These are phyloP conservation scores for Astyanax mexicanus DNA, from an alignment of 2,797 vertebrate species.

Conservation along the genomic window DNA sequence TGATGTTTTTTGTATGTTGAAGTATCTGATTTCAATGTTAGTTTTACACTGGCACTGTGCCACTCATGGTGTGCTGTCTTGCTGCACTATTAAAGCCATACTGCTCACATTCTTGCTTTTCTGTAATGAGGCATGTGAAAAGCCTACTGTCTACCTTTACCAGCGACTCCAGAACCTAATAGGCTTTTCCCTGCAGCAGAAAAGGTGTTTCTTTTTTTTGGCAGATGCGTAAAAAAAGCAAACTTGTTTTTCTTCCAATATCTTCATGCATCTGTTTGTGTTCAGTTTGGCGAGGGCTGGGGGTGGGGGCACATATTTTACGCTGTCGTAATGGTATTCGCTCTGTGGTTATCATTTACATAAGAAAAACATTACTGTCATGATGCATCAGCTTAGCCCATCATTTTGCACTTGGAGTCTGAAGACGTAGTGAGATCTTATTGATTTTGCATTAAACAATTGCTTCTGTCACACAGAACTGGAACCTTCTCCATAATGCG, in stretches of 20 bases:
- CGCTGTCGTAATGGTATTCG: conserved; percentile 45
- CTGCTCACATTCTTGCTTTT: background rate
- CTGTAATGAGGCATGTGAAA: conserved; percentile 21
- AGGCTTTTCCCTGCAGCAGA: conserved; percentile 32
- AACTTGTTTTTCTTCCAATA: conserved; percentile 42
- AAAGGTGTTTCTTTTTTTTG: conserved; percentile 35
- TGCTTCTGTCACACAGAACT: conserved; percentile 47
- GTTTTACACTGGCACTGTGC: background rate
- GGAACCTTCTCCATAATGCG: conserved; percentile 36
- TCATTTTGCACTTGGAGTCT: conserved; percentile 34
- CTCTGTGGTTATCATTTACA: conserved; percentile 57
- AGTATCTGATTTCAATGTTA: background rate
- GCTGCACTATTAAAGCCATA: background rate
- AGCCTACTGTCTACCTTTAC: conserved; percentile 23
- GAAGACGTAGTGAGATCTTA: conserved; percentile 40
- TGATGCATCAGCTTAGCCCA: conserved; percentile 46
- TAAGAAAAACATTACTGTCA: conserved; percentile 56
- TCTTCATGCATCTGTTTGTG: conserved; percentile 54
- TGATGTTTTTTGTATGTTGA: background rate
- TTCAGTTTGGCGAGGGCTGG: conserved; percentile 37
- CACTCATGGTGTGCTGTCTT: background rate
- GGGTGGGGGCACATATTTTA: conserved; percentile 48
- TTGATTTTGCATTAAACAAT: conserved; percentile 56
- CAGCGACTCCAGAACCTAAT: conserved; percentile 5
- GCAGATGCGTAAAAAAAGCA: conserved; percentile 34